Conservation (phyloP, 2,797 vertebrate genomes). For the Gobio occitaniae region DNA sequence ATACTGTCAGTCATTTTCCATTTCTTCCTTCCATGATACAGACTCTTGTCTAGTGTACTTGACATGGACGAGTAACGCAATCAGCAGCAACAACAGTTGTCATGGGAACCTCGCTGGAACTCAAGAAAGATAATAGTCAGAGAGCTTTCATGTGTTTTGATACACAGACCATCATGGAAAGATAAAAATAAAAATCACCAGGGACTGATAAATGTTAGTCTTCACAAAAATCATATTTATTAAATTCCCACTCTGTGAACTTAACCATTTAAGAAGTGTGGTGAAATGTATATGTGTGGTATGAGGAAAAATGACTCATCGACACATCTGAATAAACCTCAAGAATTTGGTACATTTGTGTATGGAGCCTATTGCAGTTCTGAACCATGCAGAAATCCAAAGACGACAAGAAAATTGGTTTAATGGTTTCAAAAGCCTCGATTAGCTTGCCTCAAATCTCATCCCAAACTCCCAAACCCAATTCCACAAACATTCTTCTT, state of each 20-base stretch:
- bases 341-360: neutral
- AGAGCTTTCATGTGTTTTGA: slow-evolving; percentile 18
- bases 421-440: slow-evolving; percentile 24
- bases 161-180: neutral
- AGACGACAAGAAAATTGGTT: slow-evolving; percentile 7
- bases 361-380: neutral
- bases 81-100: slow-evolving; percentile 38
- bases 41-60: slow-evolving; percentile 20
- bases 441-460: slow-evolving; percentile 13
- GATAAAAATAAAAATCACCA: neutral
- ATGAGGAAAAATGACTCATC: neutral
- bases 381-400: slow-evolving; percentile 1
- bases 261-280: neutral
- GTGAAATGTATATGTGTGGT: neutral
- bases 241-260: neutral
- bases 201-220: neutral
- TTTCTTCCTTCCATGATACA: slow-evolving; percentile 17
- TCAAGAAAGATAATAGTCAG: slow-evolving; percentile 16
- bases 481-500: slow-evolving; percentile 31
- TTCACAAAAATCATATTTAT: slow-evolving; percentile 11
- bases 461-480: slow-evolving; percentile 26
- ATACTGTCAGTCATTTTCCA: slow-evolving; percentile 5
- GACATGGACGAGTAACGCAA: slow-evolving; percentile 13
- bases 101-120: slow-evolving; percentile 21
- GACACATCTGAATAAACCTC: slow-evolving; percentile 20